Percentiles rank a stretch among this genome's conserved stretches.
These are phyloP conservation scores for Scaptomyza graminum DNA, from an alignment of 1,140 invertebrate genomes.

Conservation along the genomic window DNA sequence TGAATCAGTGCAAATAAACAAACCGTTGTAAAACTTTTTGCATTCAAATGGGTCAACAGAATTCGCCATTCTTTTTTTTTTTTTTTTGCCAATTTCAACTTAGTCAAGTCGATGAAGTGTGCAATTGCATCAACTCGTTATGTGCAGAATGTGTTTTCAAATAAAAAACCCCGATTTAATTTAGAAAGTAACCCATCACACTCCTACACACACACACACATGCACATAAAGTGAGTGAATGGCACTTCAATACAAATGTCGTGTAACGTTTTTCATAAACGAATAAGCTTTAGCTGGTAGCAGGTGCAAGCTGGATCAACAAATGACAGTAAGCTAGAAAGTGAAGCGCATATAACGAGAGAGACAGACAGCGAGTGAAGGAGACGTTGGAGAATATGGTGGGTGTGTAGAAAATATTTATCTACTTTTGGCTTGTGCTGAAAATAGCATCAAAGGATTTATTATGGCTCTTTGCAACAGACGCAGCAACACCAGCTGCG, in stretches of 20 bases:
- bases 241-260: slow-evolving; percentile 53
- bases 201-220: background rate
- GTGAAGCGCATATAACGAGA: slow-evolving; percentile 5
- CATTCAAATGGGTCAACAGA: slow-evolving; percentile 50
- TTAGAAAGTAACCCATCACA: slow-evolving; percentile 16
- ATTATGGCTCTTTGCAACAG: slow-evolving; percentile 64
- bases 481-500: background rate
- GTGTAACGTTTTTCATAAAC: slow-evolving; percentile 69
- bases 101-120: slow-evolving; percentile 56
- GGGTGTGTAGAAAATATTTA: slow-evolving; percentile 62
- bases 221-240: background rate
- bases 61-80: slow-evolving; percentile 14
- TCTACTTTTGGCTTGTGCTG: slow-evolving; percentile 77
- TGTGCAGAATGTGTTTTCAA: slow-evolving; percentile 12
- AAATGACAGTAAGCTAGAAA: slow-evolving; percentile 21
- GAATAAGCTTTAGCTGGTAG: slow-evolving; percentile 51
- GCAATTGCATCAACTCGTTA: slow-evolving; percentile 48
- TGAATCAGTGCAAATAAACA: slow-evolving; percentile 5
- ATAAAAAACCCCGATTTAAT: slow-evolving; percentile 17
- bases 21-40: slow-evolving; percentile 29
- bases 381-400: background rate
- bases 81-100: slow-evolving; percentile 29
- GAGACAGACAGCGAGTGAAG: background rate
- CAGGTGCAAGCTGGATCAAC: slow-evolving; percentile 43
- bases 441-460: slow-evolving; percentile 80